These are phyloP conservation scores for Rhagium mordax DNA, from an alignment of 2,888 invertebrate genomes.

Conservation along the genomic window DNA sequence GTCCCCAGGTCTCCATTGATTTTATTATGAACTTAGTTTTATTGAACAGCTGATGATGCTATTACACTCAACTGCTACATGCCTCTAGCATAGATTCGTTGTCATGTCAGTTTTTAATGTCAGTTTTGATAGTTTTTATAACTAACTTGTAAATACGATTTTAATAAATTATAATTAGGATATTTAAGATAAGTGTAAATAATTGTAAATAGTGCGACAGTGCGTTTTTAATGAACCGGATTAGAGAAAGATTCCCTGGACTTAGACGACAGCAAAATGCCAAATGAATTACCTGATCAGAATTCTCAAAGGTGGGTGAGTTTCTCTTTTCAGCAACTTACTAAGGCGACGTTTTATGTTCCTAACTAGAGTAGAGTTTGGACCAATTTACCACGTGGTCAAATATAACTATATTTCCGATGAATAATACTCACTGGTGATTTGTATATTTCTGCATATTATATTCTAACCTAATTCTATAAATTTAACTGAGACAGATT, in stretches of 20 bases:
- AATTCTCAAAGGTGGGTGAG: constrained; percentile 42
- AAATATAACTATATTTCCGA: too few species aligned
- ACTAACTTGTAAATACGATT: constrained; percentile 24
- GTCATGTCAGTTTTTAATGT: constrained; percentile 38
- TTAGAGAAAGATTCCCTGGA: not conserved
- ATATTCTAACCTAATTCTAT: too few species aligned
- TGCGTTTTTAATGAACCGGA: not conserved
- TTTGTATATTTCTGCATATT: too few species aligned
- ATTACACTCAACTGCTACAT: not conserved
- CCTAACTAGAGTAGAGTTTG: too few species aligned
- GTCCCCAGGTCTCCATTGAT: constrained; percentile 45
- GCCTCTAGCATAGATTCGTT: not conserved
- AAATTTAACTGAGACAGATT: too few species aligned
- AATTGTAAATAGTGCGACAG: not conserved
- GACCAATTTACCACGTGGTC: too few species aligned
- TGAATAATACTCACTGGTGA: too few species aligned
- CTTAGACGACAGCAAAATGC: constrained; percentile 43
- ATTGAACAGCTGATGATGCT: constrained; percentile 44
- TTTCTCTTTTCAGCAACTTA: not conserved
- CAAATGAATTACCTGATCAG: constrained; percentile 43
- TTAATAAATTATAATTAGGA: constrained; percentile 19
- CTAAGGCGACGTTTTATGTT: too few species aligned
- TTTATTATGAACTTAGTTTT: constrained; percentile 38
- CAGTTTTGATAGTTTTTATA: constrained; percentile 41
- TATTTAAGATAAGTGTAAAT: constrained; percentile 13